Conservation (phyloP, 2,113 vertebrate genomes). For the Oxygymnocypris stewartii region DNA sequence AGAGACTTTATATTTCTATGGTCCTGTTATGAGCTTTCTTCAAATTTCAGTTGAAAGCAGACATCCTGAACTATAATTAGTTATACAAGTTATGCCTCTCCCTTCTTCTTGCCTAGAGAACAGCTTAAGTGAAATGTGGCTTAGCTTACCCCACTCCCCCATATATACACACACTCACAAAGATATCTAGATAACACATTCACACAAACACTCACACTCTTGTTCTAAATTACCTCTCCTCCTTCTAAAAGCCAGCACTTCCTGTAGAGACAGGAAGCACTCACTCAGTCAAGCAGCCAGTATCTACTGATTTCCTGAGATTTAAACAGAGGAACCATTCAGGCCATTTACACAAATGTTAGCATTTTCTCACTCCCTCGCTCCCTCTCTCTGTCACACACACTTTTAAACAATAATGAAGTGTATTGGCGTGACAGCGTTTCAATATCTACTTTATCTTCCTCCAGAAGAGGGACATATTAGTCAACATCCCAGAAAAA, state of each 20-base stretch:
- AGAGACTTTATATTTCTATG: background rate
- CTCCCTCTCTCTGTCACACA: slow-evolving; percentile 17
- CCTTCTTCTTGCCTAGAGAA: background rate
- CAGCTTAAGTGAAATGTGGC: background rate
- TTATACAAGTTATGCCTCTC: background rate
- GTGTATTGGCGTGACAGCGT: slow-evolving; percentile 14
- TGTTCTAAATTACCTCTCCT: slow-evolving; percentile 33
- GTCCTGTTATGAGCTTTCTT: background rate
- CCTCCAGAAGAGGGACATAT: background rate
- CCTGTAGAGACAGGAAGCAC: slow-evolving; percentile 77
- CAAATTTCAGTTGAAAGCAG: background rate
- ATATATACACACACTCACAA: slow-evolving; percentile 33
- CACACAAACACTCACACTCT: slow-evolving; percentile 49
- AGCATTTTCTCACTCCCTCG: slow-evolving; percentile 64
- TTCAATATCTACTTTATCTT: slow-evolving; percentile 6
- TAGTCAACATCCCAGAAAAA: background rate
- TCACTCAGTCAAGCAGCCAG: slow-evolving; percentile 66
- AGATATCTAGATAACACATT: slow-evolving; percentile 32
- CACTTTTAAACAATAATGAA: slow-evolving; percentile 8
- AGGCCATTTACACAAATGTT: slow-evolving; percentile 64
- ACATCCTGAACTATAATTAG: background rate
- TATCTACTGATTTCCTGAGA: slow-evolving; percentile 71
- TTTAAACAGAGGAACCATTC: slow-evolving; percentile 57
- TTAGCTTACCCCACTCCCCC: slow-evolving; percentile 1
- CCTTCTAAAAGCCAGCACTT: slow-evolving; percentile 75